These are phyloP conservation scores for Penaeus japonicus DNA, from an alignment of 1,140 invertebrate species.

Conservation along the genomic window DNA sequence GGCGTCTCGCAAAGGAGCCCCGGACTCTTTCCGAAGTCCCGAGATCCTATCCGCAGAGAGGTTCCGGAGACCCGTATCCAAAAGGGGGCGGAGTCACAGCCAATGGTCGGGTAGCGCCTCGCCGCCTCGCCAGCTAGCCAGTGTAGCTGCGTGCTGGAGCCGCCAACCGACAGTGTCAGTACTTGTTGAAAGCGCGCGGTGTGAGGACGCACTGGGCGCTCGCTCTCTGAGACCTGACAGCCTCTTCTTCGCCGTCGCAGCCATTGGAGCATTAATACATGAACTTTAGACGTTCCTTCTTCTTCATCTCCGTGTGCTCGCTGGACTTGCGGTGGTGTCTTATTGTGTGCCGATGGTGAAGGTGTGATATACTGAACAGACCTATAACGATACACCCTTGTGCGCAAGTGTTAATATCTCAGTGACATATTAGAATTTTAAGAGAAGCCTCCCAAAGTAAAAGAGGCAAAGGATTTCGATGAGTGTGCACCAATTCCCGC, in stretches of 20 bases:
- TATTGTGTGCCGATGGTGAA: no score
- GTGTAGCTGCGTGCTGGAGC: neutral
- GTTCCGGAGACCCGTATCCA: constrained; percentile 7
- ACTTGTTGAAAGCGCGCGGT: constrained; percentile 19
- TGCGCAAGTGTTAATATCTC: neutral
- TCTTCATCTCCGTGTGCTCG: no score
- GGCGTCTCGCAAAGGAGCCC: neutral
- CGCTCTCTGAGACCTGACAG: neutral
- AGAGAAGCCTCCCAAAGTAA: neutral
- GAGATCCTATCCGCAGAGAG: constrained; percentile 2
- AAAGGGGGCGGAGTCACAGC: neutral
- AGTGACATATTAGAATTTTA: neutral
- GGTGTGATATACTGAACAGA: no score
- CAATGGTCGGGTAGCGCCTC: neutral
- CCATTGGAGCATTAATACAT: neutral
- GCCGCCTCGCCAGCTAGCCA: neutral
- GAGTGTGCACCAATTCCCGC: neutral
- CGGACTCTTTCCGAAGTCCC: neutral
- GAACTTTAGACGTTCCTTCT: neutral
- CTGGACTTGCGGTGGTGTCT: no score
- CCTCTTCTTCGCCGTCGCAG: neutral
- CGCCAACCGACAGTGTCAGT: neutral
- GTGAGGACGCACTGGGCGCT: neutral
- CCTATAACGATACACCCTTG: neutral
- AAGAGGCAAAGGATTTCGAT: constrained; percentile 4